Conservation (phyloP, 53 echinoderm and acorn worm genomes). For the Crossaster papposus region DNA sequence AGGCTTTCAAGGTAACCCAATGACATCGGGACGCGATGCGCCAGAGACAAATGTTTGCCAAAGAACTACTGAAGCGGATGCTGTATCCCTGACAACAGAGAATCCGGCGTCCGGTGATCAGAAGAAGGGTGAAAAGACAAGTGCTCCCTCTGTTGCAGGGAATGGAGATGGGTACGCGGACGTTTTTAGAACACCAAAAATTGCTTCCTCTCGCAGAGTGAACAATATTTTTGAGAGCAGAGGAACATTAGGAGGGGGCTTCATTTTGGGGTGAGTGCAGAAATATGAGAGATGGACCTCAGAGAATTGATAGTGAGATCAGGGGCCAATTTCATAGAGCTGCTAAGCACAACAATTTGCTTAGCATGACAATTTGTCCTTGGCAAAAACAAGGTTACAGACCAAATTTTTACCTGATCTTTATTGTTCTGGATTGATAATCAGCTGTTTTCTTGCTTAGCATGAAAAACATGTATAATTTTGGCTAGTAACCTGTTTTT, state of each 20-base stretch:
- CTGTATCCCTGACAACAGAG: neutral
- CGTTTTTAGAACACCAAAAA: conserved; percentile 23
- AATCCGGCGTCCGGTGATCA: neutral
- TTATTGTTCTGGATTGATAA: no score
- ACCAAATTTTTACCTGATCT: no score
- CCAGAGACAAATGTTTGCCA: no score
- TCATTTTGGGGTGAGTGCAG: conserved; percentile 35
- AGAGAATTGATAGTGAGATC: neutral
- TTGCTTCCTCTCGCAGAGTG: neutral
- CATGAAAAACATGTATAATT: no score
- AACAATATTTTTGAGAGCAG: neutral
- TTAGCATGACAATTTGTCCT: no score
- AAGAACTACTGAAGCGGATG: neutral
- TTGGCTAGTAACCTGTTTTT: no score
- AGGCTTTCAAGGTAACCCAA: neutral
- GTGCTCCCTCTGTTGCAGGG: neutral
- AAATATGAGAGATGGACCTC: neutral
- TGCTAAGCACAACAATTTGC: no score
- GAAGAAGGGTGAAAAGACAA: neutral
- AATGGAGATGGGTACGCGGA: conserved; percentile 20
- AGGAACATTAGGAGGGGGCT: neutral
- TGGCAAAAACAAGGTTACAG: no score
- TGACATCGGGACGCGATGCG: neutral
- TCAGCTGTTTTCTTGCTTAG: no score
- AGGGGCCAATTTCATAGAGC: no score